Percentiles rank a stretch among this genome's conserved stretches.
These are phyloP conservation scores for Ophiothrix spiculata DNA, from an alignment of 35 echinoderm and acorn worm species.

Conservation along the genomic window DNA sequence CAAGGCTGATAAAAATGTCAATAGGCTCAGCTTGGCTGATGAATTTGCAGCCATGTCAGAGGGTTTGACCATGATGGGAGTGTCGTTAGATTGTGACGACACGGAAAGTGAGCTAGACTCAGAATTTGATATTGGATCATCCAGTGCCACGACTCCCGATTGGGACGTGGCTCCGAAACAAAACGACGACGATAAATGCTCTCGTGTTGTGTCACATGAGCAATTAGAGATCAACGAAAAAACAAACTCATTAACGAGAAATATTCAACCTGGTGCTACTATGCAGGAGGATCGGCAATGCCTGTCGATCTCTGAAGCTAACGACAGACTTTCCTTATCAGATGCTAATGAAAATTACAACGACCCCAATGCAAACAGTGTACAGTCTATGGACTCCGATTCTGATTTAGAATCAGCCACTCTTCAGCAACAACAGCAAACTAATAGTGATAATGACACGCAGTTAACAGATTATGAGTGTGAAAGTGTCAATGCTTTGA, in stretches of 20 bases:
- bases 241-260: not conserved
- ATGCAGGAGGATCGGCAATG: slow-evolving; percentile 11
- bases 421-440: slow-evolving; percentile 7
- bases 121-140: slow-evolving; percentile 64
- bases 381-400: slow-evolving; percentile 12
- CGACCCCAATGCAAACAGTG: slow-evolving; percentile 41
- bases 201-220: not conserved
- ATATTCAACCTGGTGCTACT: slow-evolving; percentile 4
- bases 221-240: not conserved
- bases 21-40: slow-evolving; percentile 83
- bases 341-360: slow-evolving; percentile 15
- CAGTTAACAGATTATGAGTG: slow-evolving; percentile 12
- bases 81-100: slow-evolving; percentile 31
- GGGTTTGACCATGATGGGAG: slow-evolving; percentile 46
- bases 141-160: slow-evolving; percentile 84
- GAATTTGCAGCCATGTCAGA: slow-evolving; percentile 87
- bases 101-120: slow-evolving; percentile 42
- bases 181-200: not conserved
- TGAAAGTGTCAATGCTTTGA: not conserved
- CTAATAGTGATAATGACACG: slow-evolving; percentile 11
- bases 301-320: not conserved
- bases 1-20: slow-evolving; percentile 49
- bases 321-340: not conserved
- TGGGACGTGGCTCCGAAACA: slow-evolving; percentile 48
- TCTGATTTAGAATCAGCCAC: not conserved